Base-by-base conservation (phyloP, 2,113 vertebrate species). In the Syngnathus typhle region DNA sequence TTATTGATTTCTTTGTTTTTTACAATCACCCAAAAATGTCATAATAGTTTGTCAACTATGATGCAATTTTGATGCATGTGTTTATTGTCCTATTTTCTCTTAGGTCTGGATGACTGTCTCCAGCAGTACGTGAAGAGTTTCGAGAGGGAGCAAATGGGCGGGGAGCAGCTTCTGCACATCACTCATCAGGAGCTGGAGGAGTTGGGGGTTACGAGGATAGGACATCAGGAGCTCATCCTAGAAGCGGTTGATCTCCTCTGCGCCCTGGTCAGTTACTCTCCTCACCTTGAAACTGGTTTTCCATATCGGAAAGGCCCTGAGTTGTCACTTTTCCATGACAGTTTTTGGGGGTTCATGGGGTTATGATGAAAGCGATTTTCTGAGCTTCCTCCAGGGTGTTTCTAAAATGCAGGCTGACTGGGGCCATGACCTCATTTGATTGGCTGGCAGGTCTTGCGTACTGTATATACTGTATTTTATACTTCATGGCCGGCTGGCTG, bases 91-190 rank as follows among this genome's bases (percentile, higher is more conserved):
- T 69, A 72, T 9, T 23, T 70, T 61, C 84, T 70, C 38, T 41
- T 77, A 97, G 95, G 93, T 63, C 90, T 97, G 44, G 94, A 96
- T 54, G 93, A 95, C 75, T 95, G 93, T 86, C 92, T 98, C 79
- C 93, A 94, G 81, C 90, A 92, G 88, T 98, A 98, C 77, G 93
- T 95, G 71, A 94, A 95, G 85, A 95, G 92, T 74, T 96, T 98
- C 66, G 94, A 97, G 88, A 87, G 91, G 51, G 93, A 95, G 84
- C 92, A 93, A 90, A 94, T 97, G 88, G 93, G 85, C 0, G 95
- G 94, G 0, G 93, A 96, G 64, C 94, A 92, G 83, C 86, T 98
- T 77, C 86, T 96, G 10, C 93, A 93, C 88, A 95, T 97, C 84
- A 96, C 94, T 16, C 92, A 93, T 69, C 92, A 96, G 85, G 93